These are phyloP conservation scores for Eumacrocentrus americanus DNA, from an alignment of 2,888 invertebrate genomes.

Conservation along the genomic window DNA sequence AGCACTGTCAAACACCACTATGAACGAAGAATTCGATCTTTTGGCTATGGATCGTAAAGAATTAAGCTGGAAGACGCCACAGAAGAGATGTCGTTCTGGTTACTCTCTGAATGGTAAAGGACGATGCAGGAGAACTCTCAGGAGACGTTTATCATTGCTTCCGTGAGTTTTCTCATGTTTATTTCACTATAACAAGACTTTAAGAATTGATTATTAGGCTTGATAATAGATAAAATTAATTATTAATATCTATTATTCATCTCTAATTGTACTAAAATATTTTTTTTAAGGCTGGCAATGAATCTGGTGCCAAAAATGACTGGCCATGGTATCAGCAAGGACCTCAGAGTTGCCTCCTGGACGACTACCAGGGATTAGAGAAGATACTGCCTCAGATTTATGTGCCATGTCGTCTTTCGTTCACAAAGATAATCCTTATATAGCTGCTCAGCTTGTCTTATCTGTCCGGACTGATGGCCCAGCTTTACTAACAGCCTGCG, in stretches of 20 bases:
- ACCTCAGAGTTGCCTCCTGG: not conserved
- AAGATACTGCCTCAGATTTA: no score
- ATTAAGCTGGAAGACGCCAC: not conserved
- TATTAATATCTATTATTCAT: no score
- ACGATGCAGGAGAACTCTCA: slow-evolving; percentile 50
- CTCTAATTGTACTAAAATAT: no score
- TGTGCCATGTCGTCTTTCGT: no score
- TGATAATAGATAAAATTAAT: not conserved
- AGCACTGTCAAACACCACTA: not conserved
- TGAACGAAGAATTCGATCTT: not conserved
- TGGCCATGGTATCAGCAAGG: slow-evolving; percentile 4
- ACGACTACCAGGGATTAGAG: not conserved
- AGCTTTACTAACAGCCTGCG: not conserved
- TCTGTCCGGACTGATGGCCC: not conserved
- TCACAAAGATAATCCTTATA: no score
- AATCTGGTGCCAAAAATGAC: slow-evolving; percentile 26
- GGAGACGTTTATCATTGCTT: slow-evolving; percentile 48
- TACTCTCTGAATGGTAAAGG: slow-evolving; percentile 53
- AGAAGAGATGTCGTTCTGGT: slow-evolving; percentile 45
- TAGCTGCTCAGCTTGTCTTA: not conserved
- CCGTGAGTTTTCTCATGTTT: slow-evolving; percentile 55
- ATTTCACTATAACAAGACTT: no score
- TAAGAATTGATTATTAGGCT: no score
- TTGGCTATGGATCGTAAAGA: not conserved
- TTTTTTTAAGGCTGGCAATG: slow-evolving; percentile 38